Conservation (phyloP, 2,797 vertebrate genomes). For the Tragelaphus eurycerus region DNA sequence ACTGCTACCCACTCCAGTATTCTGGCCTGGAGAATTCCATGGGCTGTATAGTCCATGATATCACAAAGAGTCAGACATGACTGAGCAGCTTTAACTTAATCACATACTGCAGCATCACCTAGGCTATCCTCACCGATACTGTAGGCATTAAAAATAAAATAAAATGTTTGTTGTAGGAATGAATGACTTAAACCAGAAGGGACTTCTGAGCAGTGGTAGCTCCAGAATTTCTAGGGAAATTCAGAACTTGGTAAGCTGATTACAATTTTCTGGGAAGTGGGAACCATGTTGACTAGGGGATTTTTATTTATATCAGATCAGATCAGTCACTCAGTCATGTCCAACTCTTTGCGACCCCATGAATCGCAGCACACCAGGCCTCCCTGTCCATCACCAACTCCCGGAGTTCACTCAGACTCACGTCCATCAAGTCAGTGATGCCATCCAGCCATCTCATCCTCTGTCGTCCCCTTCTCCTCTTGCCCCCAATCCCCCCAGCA, state of each 20-base stretch:
- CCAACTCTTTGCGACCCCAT: no score
- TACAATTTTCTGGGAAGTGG: not conserved
- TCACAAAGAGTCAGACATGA: not conserved
- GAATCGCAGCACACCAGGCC: no score
- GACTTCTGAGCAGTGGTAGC: not conserved
- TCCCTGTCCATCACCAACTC: no score
- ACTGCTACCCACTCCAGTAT: not conserved
- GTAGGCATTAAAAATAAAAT: not conserved
- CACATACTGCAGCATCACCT: not conserved
- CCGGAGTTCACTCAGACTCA: no score
- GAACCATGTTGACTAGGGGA: not conserved
- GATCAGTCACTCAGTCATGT: no score
- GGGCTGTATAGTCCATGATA: not conserved
- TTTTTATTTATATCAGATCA: not conserved
- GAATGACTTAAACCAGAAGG: not conserved
- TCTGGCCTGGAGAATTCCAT: not conserved
- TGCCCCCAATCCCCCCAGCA: no score
- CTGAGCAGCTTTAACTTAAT: not conserved
- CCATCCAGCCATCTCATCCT: no score
- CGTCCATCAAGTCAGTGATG: no score
- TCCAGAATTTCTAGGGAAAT: constrained; percentile 14
- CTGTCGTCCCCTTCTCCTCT: no score
- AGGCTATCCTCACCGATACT: not conserved
- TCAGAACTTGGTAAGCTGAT: not conserved
- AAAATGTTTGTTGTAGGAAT: not conserved